A percentile compares a stretch with the other conserved stretches of the same genome.
Evolutionary conservation across 1,140 invertebrate species (phyloP).

Genomic region (Diorhabda carinulata): DNA sequence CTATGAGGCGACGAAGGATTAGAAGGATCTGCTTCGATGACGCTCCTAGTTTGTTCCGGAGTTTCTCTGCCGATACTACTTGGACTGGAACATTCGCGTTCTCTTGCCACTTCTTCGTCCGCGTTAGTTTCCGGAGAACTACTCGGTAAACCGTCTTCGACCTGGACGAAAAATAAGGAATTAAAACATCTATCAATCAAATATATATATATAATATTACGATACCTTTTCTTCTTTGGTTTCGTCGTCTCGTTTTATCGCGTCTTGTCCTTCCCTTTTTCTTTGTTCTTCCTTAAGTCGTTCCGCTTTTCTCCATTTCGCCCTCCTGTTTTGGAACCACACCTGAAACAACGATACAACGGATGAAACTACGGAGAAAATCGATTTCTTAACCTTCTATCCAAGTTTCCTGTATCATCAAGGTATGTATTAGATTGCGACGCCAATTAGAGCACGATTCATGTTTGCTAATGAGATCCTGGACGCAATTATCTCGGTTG

Average conservation of each 20-base stretch:
- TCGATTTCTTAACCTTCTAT: not conserved
- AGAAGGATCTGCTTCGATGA: slow-evolving; percentile 35
- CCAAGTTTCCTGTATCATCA: slow-evolving; percentile 15
- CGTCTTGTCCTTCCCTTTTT: slow-evolving; percentile 70
- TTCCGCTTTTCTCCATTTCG: slow-evolving; percentile 91
- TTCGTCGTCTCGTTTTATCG: slow-evolving; percentile 54
- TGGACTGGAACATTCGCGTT: slow-evolving; percentile 40
- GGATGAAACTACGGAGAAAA: not conserved
- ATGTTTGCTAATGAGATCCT: slow-evolving; percentile 38
- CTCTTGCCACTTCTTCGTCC: slow-evolving; percentile 35
- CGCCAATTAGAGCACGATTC: slow-evolving; percentile 41
- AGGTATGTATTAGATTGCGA: slow-evolving; percentile 42
- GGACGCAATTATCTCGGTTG: slow-evolving; percentile 35
- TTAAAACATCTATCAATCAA: not conserved
- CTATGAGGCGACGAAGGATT: slow-evolving; percentile 41
- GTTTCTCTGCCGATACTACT: slow-evolving; percentile 38
- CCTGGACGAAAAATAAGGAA: slow-evolving; percentile 7
- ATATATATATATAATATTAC: slow-evolving; percentile 13
- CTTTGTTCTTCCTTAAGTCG: slow-evolving; percentile 84
- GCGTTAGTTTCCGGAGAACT: slow-evolving; percentile 37
- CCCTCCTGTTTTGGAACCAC: slow-evolving; percentile 91
- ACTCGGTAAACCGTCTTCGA: slow-evolving; percentile 31
- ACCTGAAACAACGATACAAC: slow-evolving; percentile 59
- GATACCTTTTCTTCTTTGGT: slow-evolving; percentile 49
- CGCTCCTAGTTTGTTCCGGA: slow-evolving; percentile 33